Percentiles rank a stretch among this genome's conserved stretches.
Conservation (phyloP, 2,797 vertebrate species). For the Telmatherina bonti region DNA sequence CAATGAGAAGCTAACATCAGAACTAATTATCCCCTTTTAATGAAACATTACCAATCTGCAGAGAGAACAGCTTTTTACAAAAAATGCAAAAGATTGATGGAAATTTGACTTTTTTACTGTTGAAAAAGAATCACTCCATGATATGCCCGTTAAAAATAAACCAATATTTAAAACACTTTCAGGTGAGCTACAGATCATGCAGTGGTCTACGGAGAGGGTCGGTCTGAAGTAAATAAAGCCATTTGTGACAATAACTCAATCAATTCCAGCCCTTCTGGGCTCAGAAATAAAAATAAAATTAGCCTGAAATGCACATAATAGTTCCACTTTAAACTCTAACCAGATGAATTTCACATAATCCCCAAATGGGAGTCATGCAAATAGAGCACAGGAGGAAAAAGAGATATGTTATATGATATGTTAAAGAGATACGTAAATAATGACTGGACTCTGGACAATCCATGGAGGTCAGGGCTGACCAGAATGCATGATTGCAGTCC, state of each 20-base stretch:
- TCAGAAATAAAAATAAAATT: too few relatives aligned
- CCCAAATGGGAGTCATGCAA: not conserved
- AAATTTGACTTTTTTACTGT: not conserved
- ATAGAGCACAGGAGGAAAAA: conserved; percentile 1
- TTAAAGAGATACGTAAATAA: conserved; percentile 42
- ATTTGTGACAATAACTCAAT: too few relatives aligned
- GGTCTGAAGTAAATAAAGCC: too few relatives aligned
- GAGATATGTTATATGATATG: too few relatives aligned
- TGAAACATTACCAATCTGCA: not conserved
- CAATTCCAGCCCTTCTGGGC: too few relatives aligned
- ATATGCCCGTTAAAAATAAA: rapidly evolving
- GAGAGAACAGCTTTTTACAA: not conserved
- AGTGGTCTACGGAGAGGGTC: too few relatives aligned
- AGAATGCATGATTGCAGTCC: conserved; percentile 4
- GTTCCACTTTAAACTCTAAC: conserved; percentile 17
- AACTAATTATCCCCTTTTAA: not conserved
- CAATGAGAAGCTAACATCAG: conserved; percentile 20
- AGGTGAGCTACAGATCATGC: not conserved
- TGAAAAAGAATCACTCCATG: not conserved
- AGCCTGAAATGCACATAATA: too few relatives aligned
- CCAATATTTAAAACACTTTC: not conserved
- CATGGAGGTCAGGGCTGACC: not conserved
- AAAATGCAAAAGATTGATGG: not conserved
- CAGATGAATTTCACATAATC: conserved; percentile 13
- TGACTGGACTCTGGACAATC: too few relatives aligned